Conservation (phyloP, 2,888 invertebrate genomes). For the Brachypalpus laphriformis region DNA sequence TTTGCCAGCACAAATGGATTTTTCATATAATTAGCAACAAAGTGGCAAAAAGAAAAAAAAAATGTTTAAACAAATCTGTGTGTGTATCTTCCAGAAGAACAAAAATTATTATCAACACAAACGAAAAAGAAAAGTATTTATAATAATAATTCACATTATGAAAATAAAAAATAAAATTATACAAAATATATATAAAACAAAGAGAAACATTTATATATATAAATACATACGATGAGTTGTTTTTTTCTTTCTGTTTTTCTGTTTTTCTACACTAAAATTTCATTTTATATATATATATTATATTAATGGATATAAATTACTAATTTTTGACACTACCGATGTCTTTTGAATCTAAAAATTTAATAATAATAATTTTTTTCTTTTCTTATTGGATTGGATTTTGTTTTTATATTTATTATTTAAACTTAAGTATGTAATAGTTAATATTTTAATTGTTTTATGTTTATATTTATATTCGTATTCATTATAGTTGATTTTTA, state of each 20-base stretch:
- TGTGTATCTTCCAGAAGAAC: conserved; percentile 58
- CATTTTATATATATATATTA: conserved; percentile 67
- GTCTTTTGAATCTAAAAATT: conserved; percentile 74
- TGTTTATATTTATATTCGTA: conserved; percentile 63
- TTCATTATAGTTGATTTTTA: conserved; percentile 59
- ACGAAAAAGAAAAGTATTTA: conserved; percentile 17
- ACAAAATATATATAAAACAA: conserved; percentile 63
- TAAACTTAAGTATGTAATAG: conserved; percentile 76
- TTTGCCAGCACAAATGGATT: conserved; percentile 55
- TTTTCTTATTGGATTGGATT: conserved; percentile 51
- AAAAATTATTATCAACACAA: conserved; percentile 52
- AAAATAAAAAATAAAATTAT: conserved; percentile 39
- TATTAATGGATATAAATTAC: conserved; percentile 71
- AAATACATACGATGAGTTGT: conserved; percentile 61
- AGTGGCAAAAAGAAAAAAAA: conserved; percentile 43
- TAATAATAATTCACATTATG: conserved; percentile 53
- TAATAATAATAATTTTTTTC: conserved; percentile 62
- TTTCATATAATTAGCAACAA: conserved; percentile 52
- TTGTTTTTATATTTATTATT: conserved; percentile 42
- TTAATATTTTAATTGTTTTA: conserved; percentile 63
- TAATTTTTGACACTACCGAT: conserved; percentile 75
- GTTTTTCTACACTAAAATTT: conserved; percentile 62
- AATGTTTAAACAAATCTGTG: not conserved
- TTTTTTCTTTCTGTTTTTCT: conserved; percentile 32
- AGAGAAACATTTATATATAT: conserved; percentile 64